phyloP scores from a whole-genome alignment of 1,140 invertebrate species.

The Psilanteris sp. region DNA sequence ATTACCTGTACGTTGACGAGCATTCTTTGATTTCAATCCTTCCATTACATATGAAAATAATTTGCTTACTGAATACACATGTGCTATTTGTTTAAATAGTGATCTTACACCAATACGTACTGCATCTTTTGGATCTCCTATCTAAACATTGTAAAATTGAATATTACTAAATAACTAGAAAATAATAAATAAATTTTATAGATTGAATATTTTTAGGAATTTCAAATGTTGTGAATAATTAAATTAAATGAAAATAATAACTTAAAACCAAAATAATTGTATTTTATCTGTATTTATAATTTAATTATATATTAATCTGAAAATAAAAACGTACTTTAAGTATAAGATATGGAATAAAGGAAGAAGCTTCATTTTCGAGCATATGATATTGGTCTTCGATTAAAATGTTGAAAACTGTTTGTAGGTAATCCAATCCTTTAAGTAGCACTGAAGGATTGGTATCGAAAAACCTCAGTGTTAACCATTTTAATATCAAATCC shows the following conservation, averaged over 20 bases:
- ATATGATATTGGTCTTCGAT: constrained; percentile 91
- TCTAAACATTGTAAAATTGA: no score
- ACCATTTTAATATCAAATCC: constrained; percentile 97
- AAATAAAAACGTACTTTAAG: constrained; percentile 85
- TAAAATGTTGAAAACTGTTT: constrained; percentile 89
- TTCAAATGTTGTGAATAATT: no score
- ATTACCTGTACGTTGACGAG: constrained; percentile 92
- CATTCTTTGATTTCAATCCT: constrained; percentile 97
- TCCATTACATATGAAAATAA: constrained; percentile 95
- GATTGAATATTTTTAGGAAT: no score
- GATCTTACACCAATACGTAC: constrained; percentile 92
- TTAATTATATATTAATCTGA: no score
- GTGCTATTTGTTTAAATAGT: constrained; percentile 91
- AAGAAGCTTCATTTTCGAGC: constrained; percentile 93
- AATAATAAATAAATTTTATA: no score
- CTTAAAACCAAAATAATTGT: no score
- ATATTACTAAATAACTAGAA: no score
- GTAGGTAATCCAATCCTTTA: constrained; percentile 95
- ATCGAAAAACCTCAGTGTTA: constrained; percentile 97
- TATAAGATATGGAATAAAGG: constrained; percentile 96
- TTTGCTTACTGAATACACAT: constrained; percentile 93
- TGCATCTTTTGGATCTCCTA: constrained; percentile 97
- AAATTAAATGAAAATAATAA: no score
- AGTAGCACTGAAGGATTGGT: constrained; percentile 98
- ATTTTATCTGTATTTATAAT: no score